These are phyloP conservation scores for Thunnus maccoyii DNA, from an alignment of 2,113 vertebrate genomes.

Conservation along the genomic window DNA sequence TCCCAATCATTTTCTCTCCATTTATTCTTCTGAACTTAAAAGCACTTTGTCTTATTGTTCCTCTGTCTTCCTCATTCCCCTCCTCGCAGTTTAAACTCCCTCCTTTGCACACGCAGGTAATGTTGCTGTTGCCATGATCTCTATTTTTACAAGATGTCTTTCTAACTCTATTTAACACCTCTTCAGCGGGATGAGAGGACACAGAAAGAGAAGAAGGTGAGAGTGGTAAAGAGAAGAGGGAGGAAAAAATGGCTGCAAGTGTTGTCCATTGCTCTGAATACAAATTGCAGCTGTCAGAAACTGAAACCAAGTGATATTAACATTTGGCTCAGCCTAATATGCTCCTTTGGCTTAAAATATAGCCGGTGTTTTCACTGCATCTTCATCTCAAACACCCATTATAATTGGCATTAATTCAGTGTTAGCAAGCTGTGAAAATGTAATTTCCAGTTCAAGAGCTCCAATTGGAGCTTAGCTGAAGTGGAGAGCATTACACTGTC, in stretches of 20 bases:
- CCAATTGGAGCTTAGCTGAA: slow-evolving; percentile 62
- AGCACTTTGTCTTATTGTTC: slow-evolving; percentile 22
- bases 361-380: slow-evolving; percentile 51
- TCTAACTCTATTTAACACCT: slow-evolving; percentile 26
- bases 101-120: slow-evolving; percentile 25
- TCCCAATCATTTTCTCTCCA: slow-evolving; percentile 52
- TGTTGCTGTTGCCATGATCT: slow-evolving; percentile 13
- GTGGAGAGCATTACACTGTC: slow-evolving; percentile 63
- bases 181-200: slow-evolving; percentile 28
- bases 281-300: slow-evolving; percentile 58
- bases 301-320: slow-evolving; percentile 40
- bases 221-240: not conserved
- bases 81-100: slow-evolving; percentile 23
- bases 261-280: slow-evolving; percentile 43
- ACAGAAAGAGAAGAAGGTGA: not conserved
- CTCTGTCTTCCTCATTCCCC: not conserved
- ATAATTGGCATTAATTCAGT: slow-evolving; percentile 70
- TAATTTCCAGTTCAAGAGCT: slow-evolving; percentile 74
- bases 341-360: slow-evolving; percentile 40
- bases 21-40: slow-evolving; percentile 27
- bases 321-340: slow-evolving; percentile 48
- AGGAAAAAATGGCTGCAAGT: not conserved
- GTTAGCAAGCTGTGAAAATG: slow-evolving; percentile 77
- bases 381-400: slow-evolving; percentile 50
- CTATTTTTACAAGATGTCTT: slow-evolving; percentile 24